Conservation (phyloP, 2,888 invertebrate species). For the Craniophora ligustri region DNA sequence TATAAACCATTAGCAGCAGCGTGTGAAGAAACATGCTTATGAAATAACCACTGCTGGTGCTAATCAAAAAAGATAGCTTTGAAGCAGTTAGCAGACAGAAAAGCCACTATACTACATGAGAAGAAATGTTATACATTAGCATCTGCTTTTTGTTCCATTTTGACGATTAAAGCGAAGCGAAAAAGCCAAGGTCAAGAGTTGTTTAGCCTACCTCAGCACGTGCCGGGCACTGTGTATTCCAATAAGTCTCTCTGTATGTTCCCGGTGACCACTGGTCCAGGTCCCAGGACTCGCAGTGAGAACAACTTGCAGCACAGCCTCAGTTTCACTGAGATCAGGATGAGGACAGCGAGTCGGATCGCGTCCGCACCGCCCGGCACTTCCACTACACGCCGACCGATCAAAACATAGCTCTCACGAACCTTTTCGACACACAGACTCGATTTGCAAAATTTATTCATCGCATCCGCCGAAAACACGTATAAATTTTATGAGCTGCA, state of each 20-base stretch:
- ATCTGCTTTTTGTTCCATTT: slow-evolving; percentile 50
- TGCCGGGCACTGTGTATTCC: slow-evolving; percentile 66
- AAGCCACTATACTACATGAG: slow-evolving; percentile 20
- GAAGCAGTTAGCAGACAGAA: slow-evolving; percentile 37
- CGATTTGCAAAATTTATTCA: slow-evolving; percentile 88
- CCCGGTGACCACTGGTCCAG: slow-evolving; percentile 54
- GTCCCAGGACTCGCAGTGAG: slow-evolving; percentile 55
- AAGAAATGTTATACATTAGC: slow-evolving; percentile 39
- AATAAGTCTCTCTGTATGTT: slow-evolving; percentile 59
- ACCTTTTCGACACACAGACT: slow-evolving; percentile 86
- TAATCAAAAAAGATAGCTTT: slow-evolving; percentile 47
- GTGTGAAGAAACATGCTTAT: slow-evolving; percentile 44
- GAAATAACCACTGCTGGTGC: slow-evolving; percentile 31
- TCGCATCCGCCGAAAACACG: slow-evolving; percentile 87
- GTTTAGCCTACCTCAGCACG: slow-evolving; percentile 79
- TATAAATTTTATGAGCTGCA: slow-evolving; percentile 81
- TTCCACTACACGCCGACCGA: slow-evolving; percentile 80
- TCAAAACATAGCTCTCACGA: slow-evolving; percentile 86
- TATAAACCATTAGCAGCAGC: slow-evolving; percentile 38
- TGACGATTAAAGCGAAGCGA: slow-evolving; percentile 59
- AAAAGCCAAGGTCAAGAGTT: slow-evolving; percentile 69
- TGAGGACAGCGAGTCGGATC: slow-evolving; percentile 68
- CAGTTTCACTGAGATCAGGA: slow-evolving; percentile 71
- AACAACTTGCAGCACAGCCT: slow-evolving; percentile 65
- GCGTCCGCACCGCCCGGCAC: slow-evolving; percentile 81